Base-by-base conservation (phyloP, 2,113 vertebrate species). In the Cyprichromis sp. region DNA sequence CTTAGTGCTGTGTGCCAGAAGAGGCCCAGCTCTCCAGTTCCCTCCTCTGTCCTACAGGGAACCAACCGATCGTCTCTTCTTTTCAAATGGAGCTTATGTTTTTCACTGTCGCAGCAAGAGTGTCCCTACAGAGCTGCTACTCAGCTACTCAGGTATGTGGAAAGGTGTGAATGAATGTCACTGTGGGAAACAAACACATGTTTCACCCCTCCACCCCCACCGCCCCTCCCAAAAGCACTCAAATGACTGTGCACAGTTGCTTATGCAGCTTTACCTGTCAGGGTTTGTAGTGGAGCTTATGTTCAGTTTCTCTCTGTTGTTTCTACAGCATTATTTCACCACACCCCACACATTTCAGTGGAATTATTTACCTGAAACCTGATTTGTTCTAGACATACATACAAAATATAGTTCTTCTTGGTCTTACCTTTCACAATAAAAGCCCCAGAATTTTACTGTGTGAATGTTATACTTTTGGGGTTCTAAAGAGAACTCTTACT, bases 1-100 rank as follows among this genome's bases (percentile, higher is more conserved):
- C 92, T 90, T 87, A 91, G 95, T 91, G 93, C 90, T 78, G 80
- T 42, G 68, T 47, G 83, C 59, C 76, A 88, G 86, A 83, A 85
- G 84, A 91, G 54, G 81, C 83, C 87, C 66, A 13, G 80, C 80
- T 90, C 84, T 91, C 78, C 40, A 80, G 76, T 90, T 86, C 55
- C 84, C 36, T 53, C 76, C 29, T 9, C 57, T 61, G 71, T 83
- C 71, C 91, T 86, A 76, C 57, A 29, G 91, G 89, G 89, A 92
- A 84, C 79, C 45, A 86, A 29, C 66, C 26, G 9, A 86, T 91
- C 78, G 50, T 61, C 90, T 92, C 84, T 80, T 84, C 40, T 91
- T 95, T 89, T 91, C 82, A 83, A 90, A 88, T 80, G 80, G 86
- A 89, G 83, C 68, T 47, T 47, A n/a, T 81, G 59, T 42, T 86